Evolutionary conservation across 2,888 invertebrate species (phyloP).

Genomic region (Drosophila mimetica): DNA sequence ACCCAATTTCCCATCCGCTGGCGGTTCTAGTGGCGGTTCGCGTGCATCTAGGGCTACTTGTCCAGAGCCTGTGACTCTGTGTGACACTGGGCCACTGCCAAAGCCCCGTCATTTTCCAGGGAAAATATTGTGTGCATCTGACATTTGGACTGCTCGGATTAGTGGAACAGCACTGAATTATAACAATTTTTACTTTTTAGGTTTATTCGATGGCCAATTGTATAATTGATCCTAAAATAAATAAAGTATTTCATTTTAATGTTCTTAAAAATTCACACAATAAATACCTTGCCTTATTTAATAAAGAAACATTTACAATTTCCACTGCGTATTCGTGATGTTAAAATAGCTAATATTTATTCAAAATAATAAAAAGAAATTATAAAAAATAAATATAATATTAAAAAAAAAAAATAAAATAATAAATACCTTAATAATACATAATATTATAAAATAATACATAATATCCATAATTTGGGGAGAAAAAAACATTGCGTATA

Average conservation of each 20-base stretch:
- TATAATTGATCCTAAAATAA: not conserved
- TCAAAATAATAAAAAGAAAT: too few species aligned
- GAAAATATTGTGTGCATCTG: slow-evolving; percentile 12
- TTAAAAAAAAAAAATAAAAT: too few species aligned
- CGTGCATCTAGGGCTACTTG: slow-evolving; percentile 12
- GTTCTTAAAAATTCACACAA: too few species aligned
- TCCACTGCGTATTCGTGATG: not conserved
- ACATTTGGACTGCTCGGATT: slow-evolving; percentile 10
- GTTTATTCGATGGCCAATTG: not conserved
- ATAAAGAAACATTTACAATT: not conserved
- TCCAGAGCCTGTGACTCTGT: slow-evolving; percentile 20
- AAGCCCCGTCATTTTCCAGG: slow-evolving; percentile 22
- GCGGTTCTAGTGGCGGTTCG: slow-evolving; percentile 20
- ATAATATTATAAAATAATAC: too few species aligned
- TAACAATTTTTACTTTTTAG: not conserved
- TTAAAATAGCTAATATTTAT: too few species aligned
- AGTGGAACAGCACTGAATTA: not conserved
- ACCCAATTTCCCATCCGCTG: slow-evolving; percentile 32
- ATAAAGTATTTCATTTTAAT: too few species aligned
- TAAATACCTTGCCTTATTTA: too few species aligned
- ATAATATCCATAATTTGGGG: too few species aligned
- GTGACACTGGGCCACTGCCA: slow-evolving; percentile 48
- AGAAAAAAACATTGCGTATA: too few species aligned
- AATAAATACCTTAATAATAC: too few species aligned
- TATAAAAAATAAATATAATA: too few species aligned